Base-by-base conservation (phyloP, 1,140 invertebrate species). In the Aphelinus certus region DNA sequence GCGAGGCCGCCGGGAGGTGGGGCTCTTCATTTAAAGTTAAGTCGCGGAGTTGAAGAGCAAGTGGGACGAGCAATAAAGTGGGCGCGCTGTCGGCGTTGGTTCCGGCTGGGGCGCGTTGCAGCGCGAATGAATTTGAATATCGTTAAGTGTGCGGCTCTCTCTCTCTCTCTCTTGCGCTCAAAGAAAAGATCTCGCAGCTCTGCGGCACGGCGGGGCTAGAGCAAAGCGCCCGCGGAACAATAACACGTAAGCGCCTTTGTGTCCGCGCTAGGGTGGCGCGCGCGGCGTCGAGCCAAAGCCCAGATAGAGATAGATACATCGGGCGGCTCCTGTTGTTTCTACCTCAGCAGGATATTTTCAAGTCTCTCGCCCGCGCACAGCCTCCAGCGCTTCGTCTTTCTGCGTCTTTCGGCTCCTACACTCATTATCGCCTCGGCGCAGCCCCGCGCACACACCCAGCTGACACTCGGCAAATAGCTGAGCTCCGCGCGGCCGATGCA, bases 101-200 rank as follows among this genome's bases (percentile, higher is more conserved):
- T 26, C 26, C 26, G 26, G 26, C 26, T 26, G 26, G 26, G 26
- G 26, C 26, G 26, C 26, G 26, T 26, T 26, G 26, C 26, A 26
- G 26, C 48, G 43, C 6, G 42, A 71, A 53, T 62, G 58, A 71
- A 47, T 63, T 63, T 48, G 53, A 71, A 64, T 63, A 64, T 64
- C 10, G 53, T 58, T 57, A 49, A 61, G 42, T 26, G 26, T 26
- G 51, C 51, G 61, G 58, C 60, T 49, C 55, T 55, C 51, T 26
- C 26, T 26, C 26, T 26, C 26, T 26, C 26, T 26, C 26, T 26
- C 26, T 71, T 55, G 49, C 53, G 49, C 43, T 67, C 7, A 56
- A 67, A 66, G 71, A 73, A 73, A 73, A 73, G 71, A 73, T 73
- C 26, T 26, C 56, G 71, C 56, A 67, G 47, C 48, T 46, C 68